phyloP scores from a whole-genome alignment of 1,140 invertebrate genomes.

The Samia ricini region DNA sequence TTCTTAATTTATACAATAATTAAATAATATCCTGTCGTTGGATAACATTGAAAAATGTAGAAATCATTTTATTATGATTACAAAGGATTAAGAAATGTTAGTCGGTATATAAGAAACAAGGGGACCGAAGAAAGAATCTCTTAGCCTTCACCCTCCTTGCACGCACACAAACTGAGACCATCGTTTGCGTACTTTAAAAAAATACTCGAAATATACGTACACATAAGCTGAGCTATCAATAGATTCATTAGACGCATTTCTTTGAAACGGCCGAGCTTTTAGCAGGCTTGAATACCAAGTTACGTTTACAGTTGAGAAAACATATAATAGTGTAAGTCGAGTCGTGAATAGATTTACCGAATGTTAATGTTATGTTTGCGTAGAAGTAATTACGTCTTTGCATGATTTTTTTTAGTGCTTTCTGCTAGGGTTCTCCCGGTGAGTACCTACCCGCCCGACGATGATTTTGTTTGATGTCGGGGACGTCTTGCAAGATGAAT shows the following conservation, averaged over 20 bases:
- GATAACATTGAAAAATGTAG: neutral
- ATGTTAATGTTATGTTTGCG: slow-evolving; percentile 24
- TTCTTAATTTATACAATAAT: too few species aligned
- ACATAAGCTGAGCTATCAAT: slow-evolving; percentile 65
- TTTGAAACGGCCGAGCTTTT: slow-evolving; percentile 70
- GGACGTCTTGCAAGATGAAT: slow-evolving; percentile 58
- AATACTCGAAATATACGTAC: slow-evolving; percentile 58
- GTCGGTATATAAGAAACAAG: slow-evolving; percentile 60
- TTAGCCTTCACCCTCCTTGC: slow-evolving; percentile 68
- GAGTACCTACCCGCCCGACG: slow-evolving; percentile 46
- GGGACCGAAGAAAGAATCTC: slow-evolving; percentile 72
- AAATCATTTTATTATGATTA: neutral
- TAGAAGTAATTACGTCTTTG: slow-evolving; percentile 72
- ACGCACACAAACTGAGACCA: slow-evolving; percentile 44
- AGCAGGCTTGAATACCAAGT: slow-evolving; percentile 42
- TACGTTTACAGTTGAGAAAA: slow-evolving; percentile 25
- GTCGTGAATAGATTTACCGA: neutral
- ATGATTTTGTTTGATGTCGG: slow-evolving; percentile 50
- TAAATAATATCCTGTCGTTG: too few species aligned
- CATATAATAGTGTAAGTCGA: neutral
- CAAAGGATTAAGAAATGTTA: slow-evolving; percentile 5
- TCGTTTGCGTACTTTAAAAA: slow-evolving; percentile 57
- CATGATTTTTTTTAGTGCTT: slow-evolving; percentile 58
- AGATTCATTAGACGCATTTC: slow-evolving; percentile 75
- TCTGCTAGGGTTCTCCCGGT: slow-evolving; percentile 45